These are phyloP conservation scores for Tortrix viridana DNA, from an alignment of 2,888 invertebrate genomes.

Conservation along the genomic window DNA sequence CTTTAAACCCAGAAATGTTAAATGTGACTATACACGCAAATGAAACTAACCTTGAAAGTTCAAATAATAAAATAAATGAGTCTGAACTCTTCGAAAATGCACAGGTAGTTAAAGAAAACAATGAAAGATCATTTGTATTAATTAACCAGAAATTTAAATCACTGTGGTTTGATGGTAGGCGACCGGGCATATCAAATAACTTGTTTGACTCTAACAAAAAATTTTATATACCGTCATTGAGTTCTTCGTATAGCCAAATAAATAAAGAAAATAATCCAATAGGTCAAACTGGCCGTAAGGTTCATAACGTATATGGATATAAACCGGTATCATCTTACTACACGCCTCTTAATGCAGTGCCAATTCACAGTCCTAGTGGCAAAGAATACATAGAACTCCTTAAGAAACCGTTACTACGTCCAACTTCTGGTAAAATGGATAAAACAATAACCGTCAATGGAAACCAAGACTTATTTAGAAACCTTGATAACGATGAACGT, in stretches of 20 bases:
- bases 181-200: constrained; percentile 5
- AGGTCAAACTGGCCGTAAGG: too few species aligned
- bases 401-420: constrained; percentile 46
- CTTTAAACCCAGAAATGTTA: too few species aligned
- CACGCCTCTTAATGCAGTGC: constrained; percentile 9
- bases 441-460: too few species aligned
- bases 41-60: constrained; percentile 33
- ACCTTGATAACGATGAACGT: too few species aligned
- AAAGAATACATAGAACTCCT: constrained; percentile 50
- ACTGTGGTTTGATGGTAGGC: constrained; percentile 38
- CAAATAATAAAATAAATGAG: constrained; percentile 44
- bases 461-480: too few species aligned
- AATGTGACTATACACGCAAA: too few species aligned
- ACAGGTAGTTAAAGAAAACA: constrained; percentile 40
- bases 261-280: too few species aligned
- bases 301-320: constrained; percentile 1
- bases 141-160: constrained; percentile 59
- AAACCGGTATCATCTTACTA: constrained; percentile 23
- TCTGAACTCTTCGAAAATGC: constrained; percentile 55
- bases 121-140: constrained; percentile 65
- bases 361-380: constrained; percentile 30
- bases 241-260: too few species aligned
- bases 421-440: constrained; percentile 21
- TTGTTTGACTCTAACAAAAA: background rate
- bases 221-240: background rate